These are phyloP conservation scores for Hemithea aestivaria DNA, from an alignment of 2,888 invertebrate species.

Conservation along the genomic window DNA sequence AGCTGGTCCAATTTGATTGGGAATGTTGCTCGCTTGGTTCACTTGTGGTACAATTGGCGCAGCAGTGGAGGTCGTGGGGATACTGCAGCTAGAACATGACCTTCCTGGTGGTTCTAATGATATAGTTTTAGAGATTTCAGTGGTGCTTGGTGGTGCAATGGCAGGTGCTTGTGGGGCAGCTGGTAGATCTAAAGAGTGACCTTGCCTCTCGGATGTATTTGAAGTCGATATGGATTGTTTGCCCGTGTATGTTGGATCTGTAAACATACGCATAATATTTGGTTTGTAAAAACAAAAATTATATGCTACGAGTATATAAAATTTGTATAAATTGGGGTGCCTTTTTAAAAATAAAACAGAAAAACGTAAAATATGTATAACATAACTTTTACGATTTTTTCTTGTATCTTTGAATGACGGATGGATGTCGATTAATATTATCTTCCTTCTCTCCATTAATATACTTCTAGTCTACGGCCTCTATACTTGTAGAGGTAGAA, in stretches of 20 bases:
- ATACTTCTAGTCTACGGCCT: too few species aligned
- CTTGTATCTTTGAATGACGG: too few species aligned
- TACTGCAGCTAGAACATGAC: conserved; percentile 80
- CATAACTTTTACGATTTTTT: too few species aligned
- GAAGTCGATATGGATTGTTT: conserved; percentile 15
- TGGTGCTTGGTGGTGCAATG: conserved; percentile 23
- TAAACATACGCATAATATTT: conserved; percentile 27
- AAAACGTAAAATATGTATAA: too few species aligned
- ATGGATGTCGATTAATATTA: too few species aligned
- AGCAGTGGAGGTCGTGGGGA: conserved; percentile 71
- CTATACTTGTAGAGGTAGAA: too few species aligned
- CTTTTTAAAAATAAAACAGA: too few species aligned
- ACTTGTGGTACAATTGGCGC: conserved; percentile 32
- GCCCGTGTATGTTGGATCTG: conserved; percentile 43
- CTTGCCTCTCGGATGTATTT: conserved; percentile 40
- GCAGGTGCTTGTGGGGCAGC: conserved; percentile 25
- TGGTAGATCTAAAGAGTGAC: conserved; percentile 49
- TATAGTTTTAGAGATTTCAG: conserved; percentile 30
- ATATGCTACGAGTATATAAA: too few species aligned
- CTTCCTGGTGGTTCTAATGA: conserved; percentile 56
- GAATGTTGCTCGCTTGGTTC: conserved; percentile 11
- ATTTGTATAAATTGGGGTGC: too few species aligned
- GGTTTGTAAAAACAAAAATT: too few species aligned
- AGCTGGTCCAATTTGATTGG: conserved; percentile 8
- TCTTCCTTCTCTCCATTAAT: too few species aligned